Evolutionary conservation across 2,888 invertebrate species (phyloP).

Genomic region (Corythucha ciliata): DNA sequence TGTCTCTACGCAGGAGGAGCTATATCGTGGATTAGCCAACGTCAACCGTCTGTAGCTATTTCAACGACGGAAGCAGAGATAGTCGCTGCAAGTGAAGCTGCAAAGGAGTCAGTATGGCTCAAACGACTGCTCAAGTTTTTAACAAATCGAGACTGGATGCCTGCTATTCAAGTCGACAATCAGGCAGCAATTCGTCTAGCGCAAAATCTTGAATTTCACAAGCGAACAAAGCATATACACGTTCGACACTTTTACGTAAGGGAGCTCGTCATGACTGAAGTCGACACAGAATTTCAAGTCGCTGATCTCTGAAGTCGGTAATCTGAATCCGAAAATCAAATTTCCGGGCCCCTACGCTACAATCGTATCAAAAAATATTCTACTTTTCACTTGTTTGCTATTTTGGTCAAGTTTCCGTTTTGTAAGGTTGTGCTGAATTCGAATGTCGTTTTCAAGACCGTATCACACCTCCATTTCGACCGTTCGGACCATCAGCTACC

Average conservation of each 20-base stretch:
- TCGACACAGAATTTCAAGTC: too few species aligned
- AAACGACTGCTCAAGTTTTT: slow-evolving; percentile 19
- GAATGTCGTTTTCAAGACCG: too few species aligned
- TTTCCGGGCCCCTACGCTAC: too few species aligned
- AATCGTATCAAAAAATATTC: too few species aligned
- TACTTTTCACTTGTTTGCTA: too few species aligned
- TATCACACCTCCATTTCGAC: too few species aligned
- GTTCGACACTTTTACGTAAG: not conserved
- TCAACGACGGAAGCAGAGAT: slow-evolving; percentile 7
- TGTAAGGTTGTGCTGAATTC: too few species aligned
- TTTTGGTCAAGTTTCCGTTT: too few species aligned
- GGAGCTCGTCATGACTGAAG: too few species aligned
- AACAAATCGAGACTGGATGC: not conserved
- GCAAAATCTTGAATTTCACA: not conserved
- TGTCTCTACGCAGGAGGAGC: not conserved
- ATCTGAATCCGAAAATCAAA: too few species aligned
- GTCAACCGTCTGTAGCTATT: slow-evolving; percentile 3
- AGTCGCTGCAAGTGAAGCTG: slow-evolving; percentile 32
- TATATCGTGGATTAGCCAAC: not conserved
- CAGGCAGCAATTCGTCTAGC: not conserved
- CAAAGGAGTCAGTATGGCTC: slow-evolving; percentile 35
- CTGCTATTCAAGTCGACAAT: not conserved
- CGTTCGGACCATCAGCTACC: too few species aligned
- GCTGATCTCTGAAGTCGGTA: too few species aligned
- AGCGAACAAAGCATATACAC: not conserved